A percentile compares a stretch with the other conserved stretches of the same genome.
These are phyloP conservation scores for Stictocephala bisonia DNA, from an alignment of 2,888 invertebrate species.

Conservation along the genomic window DNA sequence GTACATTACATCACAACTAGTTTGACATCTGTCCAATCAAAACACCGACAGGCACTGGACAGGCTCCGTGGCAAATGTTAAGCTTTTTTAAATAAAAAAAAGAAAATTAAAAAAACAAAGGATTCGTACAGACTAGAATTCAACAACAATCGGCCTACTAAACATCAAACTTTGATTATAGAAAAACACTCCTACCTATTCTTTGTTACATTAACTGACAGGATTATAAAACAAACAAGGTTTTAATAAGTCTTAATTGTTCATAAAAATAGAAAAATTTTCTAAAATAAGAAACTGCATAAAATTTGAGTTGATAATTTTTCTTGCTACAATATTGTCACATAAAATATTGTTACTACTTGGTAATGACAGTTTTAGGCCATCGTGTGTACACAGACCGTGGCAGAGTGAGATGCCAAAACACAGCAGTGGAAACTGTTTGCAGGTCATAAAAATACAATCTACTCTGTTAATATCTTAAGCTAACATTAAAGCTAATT, in stretches of 20 bases:
- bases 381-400: slow-evolving; percentile 20
- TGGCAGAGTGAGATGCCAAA: slow-evolving; percentile 1
- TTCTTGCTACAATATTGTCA: slow-evolving; percentile 33
- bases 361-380: slow-evolving; percentile 35
- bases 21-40: too few relatives aligned
- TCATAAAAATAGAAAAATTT: background rate
- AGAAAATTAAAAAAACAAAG: too few relatives aligned
- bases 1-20: slow-evolving; percentile 7
- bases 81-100: too few relatives aligned
- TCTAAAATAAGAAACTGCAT: slow-evolving; percentile 16
- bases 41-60: background rate
- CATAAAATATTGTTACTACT: slow-evolving; percentile 34
- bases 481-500: slow-evolving; percentile 45
- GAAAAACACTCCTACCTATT: too few relatives aligned
- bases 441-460: slow-evolving; percentile 42
- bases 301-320: slow-evolving; percentile 1
- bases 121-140: too few relatives aligned
- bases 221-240: too few relatives aligned
- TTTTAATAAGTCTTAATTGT: too few relatives aligned
- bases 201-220: too few relatives aligned
- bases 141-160: too few relatives aligned
- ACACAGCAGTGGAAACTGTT: background rate
- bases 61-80: too few relatives aligned
- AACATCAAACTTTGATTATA: too few relatives aligned
- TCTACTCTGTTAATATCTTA: slow-evolving; percentile 37